phyloP scores from a whole-genome alignment of 2,888 invertebrate genomes.

The Drosophila paramelanica region DNA sequence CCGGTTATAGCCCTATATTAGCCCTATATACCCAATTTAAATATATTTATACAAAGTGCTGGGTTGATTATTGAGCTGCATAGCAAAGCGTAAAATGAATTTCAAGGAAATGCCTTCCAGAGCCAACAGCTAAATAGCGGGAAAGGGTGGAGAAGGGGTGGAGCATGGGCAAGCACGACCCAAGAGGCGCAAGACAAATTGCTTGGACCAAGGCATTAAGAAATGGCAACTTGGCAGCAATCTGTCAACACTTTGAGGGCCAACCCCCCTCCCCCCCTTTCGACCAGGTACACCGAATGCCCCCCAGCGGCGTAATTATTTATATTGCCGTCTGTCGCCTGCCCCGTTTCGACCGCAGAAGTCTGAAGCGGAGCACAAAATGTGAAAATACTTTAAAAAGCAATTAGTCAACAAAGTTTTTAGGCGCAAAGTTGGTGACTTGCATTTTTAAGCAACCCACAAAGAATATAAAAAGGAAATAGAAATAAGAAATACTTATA shows the following conservation, averaged over 20 bases:
- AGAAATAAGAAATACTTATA: conserved; percentile 13
- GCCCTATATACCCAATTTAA: not conserved
- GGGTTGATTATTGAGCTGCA: conserved; percentile 35
- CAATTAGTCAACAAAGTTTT: conserved; percentile 75
- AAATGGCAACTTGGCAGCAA: conserved; percentile 75
- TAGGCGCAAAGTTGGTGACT: conserved; percentile 66
- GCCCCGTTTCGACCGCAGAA: conserved; percentile 49
- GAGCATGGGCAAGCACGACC: not conserved
- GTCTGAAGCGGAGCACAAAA: conserved; percentile 23
- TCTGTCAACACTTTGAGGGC: conserved; percentile 73
- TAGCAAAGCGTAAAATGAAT: conserved; percentile 45
- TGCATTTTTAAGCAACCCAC: conserved; percentile 61
- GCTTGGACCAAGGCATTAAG: conserved; percentile 67
- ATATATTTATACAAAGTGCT: conserved; percentile 3
- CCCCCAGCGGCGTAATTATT: conserved; percentile 65
- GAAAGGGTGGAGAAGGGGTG: not conserved
- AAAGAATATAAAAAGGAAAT: conserved; percentile 14
- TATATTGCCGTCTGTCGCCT: conserved; percentile 47
- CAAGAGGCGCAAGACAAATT: conserved; percentile 52
- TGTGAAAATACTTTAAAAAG: conserved; percentile 68
- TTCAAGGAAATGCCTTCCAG: conserved; percentile 23
- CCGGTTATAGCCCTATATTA: not conserved
- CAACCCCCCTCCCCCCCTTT: not conserved
- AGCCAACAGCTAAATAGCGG: not conserved
- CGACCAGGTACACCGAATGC: conserved; percentile 52